phyloP scores from a whole-genome alignment of 1,140 invertebrate genomes.

The Berghia stephanieae region DNA sequence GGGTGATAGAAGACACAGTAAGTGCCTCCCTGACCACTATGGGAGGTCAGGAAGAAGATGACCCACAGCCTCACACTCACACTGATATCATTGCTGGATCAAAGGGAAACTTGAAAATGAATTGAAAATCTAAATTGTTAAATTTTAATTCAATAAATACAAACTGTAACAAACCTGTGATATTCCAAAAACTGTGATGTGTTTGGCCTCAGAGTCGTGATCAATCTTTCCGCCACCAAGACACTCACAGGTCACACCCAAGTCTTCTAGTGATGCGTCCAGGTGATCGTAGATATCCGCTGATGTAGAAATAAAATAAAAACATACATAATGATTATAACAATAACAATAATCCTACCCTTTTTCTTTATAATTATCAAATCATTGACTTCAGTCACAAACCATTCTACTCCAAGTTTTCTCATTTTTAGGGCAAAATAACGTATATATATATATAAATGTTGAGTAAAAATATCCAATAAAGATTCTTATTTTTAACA shows the following conservation, averaged over 20 bases:
- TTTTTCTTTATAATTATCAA: background rate
- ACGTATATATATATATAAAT: background rate
- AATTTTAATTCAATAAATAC: too few species aligned
- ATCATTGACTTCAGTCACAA: background rate
- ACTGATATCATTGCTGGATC: too few species aligned
- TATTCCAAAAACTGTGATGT: constrained; percentile 85
- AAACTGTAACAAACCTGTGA: constrained; percentile 78
- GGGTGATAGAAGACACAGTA: too few species aligned
- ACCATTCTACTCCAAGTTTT: background rate
- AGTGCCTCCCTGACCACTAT: too few species aligned
- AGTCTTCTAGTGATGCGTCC: constrained; percentile 67
- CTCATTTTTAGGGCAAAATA: too few species aligned
- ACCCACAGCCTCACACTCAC: too few species aligned
- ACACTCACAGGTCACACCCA: constrained; percentile 76
- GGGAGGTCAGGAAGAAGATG: too few species aligned
- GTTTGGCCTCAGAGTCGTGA: constrained; percentile 77
- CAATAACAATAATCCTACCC: background rate
- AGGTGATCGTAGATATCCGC: constrained; percentile 78
- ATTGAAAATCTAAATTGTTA: too few species aligned
- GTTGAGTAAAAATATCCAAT: background rate
- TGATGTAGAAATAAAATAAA: constrained; percentile 45
- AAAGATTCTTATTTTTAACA: background rate
- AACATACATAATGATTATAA: background rate
- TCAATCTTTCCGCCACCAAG: constrained; percentile 86
- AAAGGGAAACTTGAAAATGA: too few species aligned